Evolutionary conservation across 2,113 vertebrate species (phyloP), one percentile per base, ranked within the genome.

Genomic region (Mustelus asterias): DNA sequence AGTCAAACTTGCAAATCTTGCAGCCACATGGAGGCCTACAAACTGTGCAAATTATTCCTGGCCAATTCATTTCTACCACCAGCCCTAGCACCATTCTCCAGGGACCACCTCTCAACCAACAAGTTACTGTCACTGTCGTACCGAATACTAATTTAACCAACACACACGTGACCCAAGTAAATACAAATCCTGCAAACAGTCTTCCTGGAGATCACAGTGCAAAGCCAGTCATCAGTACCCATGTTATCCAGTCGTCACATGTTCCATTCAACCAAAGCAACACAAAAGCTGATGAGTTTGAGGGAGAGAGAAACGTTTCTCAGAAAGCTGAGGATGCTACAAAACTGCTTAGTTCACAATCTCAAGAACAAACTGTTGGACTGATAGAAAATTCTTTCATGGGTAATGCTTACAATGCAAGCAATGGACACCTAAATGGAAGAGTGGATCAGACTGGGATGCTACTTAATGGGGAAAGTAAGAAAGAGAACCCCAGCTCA

Each of bases 381-480:
- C 94, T 72, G 69, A 33, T 72, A 18, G 94, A 95, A 95, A 95
- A 95, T 76, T 41, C 69, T 72, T 54, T 72, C 44, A 29, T 76
- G 69, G 44, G 67, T 72, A 95, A 95, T 95, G 94, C 94, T 95
- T 95, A 76, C 67, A 95, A 54, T 95, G 44, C 94, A 8, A 95
- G 69, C 94, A 95, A 95, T 70, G 94, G 94, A 76, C 94, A 95
- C 67, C 69, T 95, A 95, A 95, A 95, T 95, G 94, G 94, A 95
- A 95, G 70, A 54, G 44, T 54, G 72, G 94, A 54, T 72, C 94
- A 72, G 69, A 95, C 94, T 70, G 94, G 69, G 69, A 95, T 76
- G 69, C 67, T 95, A 22, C 67, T 95, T 95, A 95, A 95, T 54
- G 94, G 94, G 94, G 94, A 95, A 33, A 95, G 67, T 95, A 95